Conservation (phyloP, 2,888 invertebrate genomes). For the Rugalucina vietnamica region DNA sequence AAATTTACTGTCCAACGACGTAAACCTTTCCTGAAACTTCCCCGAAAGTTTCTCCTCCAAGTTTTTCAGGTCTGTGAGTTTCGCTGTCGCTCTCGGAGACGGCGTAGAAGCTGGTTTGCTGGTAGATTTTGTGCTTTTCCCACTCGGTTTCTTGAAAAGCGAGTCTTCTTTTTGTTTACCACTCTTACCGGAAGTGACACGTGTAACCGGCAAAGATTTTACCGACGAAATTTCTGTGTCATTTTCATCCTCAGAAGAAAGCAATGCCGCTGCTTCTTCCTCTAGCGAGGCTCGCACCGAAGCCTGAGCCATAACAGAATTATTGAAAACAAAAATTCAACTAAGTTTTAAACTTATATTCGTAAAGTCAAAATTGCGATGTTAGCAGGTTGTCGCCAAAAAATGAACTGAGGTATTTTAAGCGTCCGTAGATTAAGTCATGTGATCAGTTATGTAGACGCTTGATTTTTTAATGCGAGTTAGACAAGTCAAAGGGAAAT, state of each 20-base stretch:
- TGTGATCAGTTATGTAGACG: not conserved
- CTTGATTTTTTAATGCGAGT: not conserved
- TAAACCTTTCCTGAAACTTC: too few relatives aligned
- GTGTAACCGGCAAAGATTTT: not conserved
- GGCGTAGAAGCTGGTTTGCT: not conserved
- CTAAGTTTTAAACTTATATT: not conserved
- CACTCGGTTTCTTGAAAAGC: not conserved
- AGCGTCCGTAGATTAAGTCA: too few relatives aligned
- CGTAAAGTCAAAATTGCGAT: too few relatives aligned
- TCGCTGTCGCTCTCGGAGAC: not conserved
- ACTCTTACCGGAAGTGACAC: not conserved
- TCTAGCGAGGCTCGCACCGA: not conserved
- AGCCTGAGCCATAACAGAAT: not conserved
- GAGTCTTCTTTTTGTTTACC: not conserved
- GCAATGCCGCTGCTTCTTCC: too few relatives aligned
- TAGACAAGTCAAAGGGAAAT: too few relatives aligned
- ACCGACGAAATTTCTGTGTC: too few relatives aligned
- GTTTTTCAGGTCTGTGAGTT: too few relatives aligned
- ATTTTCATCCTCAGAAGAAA: too few relatives aligned
- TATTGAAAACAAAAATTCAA: not conserved
- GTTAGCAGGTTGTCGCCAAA: too few relatives aligned
- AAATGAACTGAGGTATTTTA: not conserved
- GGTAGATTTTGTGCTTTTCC: not conserved
- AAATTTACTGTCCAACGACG: not conserved
- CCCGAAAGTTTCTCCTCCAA: too few relatives aligned